Evolutionary conservation across 2,113 vertebrate species (phyloP).

Genomic region (Aptenodytes patagonicus): DNA sequence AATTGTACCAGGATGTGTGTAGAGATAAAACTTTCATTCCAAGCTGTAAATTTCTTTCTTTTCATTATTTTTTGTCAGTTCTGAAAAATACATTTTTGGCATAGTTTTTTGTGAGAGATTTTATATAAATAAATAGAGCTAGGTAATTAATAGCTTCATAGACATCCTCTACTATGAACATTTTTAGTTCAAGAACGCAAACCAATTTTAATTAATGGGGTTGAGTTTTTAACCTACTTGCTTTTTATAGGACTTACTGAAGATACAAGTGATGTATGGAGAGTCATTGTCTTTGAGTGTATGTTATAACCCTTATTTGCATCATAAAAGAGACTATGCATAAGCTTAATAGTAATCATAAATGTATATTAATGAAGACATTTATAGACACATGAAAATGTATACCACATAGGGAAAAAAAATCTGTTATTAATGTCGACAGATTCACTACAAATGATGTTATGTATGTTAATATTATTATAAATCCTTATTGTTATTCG

Average conservation of each 20-base stretch:
- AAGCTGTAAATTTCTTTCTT: neutral
- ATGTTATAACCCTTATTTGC: constrained; percentile 22
- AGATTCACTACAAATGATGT: constrained; percentile 40
- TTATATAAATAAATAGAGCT: constrained; percentile 24
- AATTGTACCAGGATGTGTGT: neutral
- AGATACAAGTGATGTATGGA: constrained; percentile 52
- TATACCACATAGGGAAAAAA: neutral
- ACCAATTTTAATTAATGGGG: constrained; percentile 49
- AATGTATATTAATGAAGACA: constrained; percentile 47
- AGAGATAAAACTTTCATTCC: constrained; percentile 16
- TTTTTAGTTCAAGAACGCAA: constrained; percentile 37
- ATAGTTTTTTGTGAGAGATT: neutral
- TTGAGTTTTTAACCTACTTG: constrained; percentile 44
- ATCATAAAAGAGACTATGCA: constrained; percentile 44
- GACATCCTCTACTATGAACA: neutral
- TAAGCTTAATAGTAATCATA: constrained; percentile 50
- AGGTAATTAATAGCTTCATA: constrained; percentile 14
- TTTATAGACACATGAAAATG: constrained; percentile 51
- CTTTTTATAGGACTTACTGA: constrained; percentile 47
- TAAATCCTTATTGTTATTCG: constrained; percentile 64
- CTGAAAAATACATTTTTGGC: neutral
- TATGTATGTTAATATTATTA: constrained; percentile 64
- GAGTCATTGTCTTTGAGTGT: neutral
- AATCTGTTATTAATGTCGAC: constrained; percentile 28
- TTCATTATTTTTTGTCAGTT: constrained; percentile 17